Evolutionary conservation across 2,797 vertebrate genomes (phyloP).

Genomic region (Neosilurus mollespiculum): DNA sequence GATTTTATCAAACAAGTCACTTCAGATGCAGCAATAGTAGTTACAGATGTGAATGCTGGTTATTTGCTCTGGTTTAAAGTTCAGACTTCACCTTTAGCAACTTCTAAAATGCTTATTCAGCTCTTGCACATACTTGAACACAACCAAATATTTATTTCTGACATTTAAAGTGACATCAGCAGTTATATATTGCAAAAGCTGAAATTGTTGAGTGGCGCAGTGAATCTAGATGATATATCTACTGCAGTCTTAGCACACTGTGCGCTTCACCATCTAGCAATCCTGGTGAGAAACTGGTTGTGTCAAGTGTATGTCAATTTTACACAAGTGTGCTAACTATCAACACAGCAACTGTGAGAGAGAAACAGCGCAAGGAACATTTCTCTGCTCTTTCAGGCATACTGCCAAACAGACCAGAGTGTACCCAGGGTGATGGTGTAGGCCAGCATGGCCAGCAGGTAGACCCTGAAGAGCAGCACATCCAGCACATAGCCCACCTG

Average conservation of each 20-base stretch:
- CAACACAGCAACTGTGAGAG: conserved; percentile 21
- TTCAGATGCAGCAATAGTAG: conserved; percentile 1
- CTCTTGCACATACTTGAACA: conserved; percentile 23
- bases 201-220: conserved; percentile 13
- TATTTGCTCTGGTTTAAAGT: conserved; percentile 10
- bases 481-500: conserved; percentile 92
- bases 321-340: conserved; percentile 27
- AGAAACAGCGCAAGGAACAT: background rate
- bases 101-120: conserved; percentile 7
- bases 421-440: conserved; percentile 86
- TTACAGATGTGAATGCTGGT: background rate
- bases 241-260: conserved; percentile 4
- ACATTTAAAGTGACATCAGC: conserved; percentile 6
- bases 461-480: conserved; percentile 87
- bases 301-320: conserved; percentile 15
- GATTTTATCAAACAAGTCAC: background rate
- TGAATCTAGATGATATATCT: conserved; percentile 6
- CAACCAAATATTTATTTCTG: conserved; percentile 23
- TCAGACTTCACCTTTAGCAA: background rate
- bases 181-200: conserved; percentile 34
- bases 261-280: conserved; percentile 1
- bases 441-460: conserved; percentile 83
- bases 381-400: conserved; percentile 64
- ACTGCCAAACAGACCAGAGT: conserved; percentile 92
- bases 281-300: background rate